phyloP scores from a whole-genome alignment of 2,113 vertebrate genomes.

The Cacatua alba region DNA sequence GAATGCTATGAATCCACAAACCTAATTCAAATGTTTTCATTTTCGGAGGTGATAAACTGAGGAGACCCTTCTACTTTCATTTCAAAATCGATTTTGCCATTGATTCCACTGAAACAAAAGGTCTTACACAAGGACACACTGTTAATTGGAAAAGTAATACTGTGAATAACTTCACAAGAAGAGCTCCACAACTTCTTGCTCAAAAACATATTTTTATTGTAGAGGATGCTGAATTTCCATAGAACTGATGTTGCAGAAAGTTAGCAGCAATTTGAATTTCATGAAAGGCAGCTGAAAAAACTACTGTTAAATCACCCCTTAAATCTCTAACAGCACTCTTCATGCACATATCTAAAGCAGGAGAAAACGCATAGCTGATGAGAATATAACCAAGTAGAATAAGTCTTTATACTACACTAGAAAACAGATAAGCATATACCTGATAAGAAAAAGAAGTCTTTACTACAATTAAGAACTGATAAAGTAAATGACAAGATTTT shows the following conservation, averaged over 20 bases:
- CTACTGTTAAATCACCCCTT: not conserved
- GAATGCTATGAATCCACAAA: not conserved
- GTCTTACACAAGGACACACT: not conserved
- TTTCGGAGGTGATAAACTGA: not conserved
- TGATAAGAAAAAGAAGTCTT: not conserved
- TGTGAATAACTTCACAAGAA: not conserved
- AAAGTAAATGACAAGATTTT: not conserved
- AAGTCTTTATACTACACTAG: not conserved
- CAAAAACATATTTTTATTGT: not conserved
- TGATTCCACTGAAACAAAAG: not conserved
- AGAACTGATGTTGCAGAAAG: not conserved
- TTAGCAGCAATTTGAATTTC: not conserved
- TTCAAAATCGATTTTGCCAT: slow-evolving; percentile 29
- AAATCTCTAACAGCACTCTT: not conserved
- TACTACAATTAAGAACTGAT: not conserved
- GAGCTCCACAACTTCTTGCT: not conserved
- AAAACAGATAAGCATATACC: not conserved
- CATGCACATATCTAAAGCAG: not conserved
- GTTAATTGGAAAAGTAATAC: not conserved
- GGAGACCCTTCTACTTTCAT: not conserved
- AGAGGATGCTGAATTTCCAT: not conserved
- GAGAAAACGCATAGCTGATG: slow-evolving; percentile 3
- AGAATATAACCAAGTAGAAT: not conserved
- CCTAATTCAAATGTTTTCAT: not conserved
- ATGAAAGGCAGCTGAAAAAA: not conserved